Percentiles rank a stretch among this genome's conserved stretches.
These are phyloP conservation scores for Euwallacea fornicatus DNA, from an alignment of 1,140 invertebrate genomes.

Conservation along the genomic window DNA sequence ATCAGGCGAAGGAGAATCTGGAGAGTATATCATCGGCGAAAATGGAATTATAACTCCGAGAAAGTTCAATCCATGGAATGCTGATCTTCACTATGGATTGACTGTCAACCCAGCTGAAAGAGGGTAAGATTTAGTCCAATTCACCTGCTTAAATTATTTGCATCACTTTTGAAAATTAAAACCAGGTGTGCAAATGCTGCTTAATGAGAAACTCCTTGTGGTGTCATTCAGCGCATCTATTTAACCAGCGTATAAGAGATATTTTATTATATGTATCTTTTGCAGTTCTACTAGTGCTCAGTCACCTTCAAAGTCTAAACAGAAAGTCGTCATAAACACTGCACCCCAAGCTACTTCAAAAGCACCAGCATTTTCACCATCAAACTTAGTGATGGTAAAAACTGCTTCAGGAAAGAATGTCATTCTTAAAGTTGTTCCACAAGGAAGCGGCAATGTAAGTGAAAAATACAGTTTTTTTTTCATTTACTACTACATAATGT, in stretches of 20 bases:
- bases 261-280: too few species aligned
- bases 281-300: too few species aligned
- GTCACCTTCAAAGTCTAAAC: neutral
- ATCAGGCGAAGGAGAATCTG: conserved; percentile 38
- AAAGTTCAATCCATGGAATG: conserved; percentile 53
- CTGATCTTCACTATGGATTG: conserved; percentile 53
- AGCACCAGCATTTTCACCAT: conserved; percentile 39
- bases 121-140: conserved; percentile 32
- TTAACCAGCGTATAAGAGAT: too few species aligned
- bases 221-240: too few species aligned
- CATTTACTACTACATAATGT: neutral
- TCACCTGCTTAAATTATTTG: neutral
- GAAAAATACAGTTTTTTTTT: neutral
- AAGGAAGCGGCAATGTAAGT: conserved; percentile 41
- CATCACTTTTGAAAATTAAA: neutral
- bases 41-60: conserved; percentile 42
- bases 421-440: conserved; percentile 51
- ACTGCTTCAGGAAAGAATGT: conserved; percentile 52
- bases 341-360: neutral
- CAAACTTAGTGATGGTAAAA: conserved; percentile 51
- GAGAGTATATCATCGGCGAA: conserved; percentile 43
- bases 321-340: neutral
- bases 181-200: neutral
- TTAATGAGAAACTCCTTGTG: too few species aligned
- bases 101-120: conserved; percentile 49